These are phyloP conservation scores for Lepus oiostolus DNA, from an alignment of 2,797 vertebrate genomes.

Conservation along the genomic window DNA sequence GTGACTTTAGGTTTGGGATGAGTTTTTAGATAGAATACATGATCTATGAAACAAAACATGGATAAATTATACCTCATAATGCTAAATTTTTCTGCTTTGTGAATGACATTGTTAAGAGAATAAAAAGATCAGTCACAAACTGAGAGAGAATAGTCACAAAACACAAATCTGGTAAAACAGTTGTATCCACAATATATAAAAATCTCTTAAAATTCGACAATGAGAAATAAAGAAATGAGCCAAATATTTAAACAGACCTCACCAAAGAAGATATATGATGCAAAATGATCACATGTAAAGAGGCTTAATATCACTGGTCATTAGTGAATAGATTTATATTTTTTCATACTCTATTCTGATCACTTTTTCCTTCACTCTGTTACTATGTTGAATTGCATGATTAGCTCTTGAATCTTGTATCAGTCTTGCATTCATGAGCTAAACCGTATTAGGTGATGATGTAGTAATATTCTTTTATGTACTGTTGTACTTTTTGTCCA, in stretches of 20 bases:
- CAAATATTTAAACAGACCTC: neutral
- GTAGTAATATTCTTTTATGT: neutral
- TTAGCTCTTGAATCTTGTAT: neutral
- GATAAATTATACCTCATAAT: neutral
- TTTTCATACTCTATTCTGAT: slow-evolving; percentile 20
- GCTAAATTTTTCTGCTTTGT: neutral
- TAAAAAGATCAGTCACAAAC: neutral
- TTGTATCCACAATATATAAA: neutral
- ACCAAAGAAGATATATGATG: neutral
- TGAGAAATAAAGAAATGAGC: neutral
- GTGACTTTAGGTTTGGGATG: neutral
- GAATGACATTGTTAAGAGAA: neutral
- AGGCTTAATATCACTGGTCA: neutral
- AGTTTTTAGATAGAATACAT: neutral
- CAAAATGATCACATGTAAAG: neutral
- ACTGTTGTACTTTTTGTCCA: neutral
- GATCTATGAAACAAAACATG: neutral
- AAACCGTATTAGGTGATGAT: neutral
- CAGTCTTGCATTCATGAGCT: neutral
- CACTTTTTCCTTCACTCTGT: slow-evolving; percentile 18
- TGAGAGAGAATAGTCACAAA: slow-evolving; percentile 14
- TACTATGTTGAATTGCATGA: neutral
- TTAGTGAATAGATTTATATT: neutral
- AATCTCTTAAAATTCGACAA: neutral
- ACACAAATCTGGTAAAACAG: neutral